Evolutionary conservation across 1,140 invertebrate genomes (phyloP).

Genomic region (Apocrypta bakeri): DNA sequence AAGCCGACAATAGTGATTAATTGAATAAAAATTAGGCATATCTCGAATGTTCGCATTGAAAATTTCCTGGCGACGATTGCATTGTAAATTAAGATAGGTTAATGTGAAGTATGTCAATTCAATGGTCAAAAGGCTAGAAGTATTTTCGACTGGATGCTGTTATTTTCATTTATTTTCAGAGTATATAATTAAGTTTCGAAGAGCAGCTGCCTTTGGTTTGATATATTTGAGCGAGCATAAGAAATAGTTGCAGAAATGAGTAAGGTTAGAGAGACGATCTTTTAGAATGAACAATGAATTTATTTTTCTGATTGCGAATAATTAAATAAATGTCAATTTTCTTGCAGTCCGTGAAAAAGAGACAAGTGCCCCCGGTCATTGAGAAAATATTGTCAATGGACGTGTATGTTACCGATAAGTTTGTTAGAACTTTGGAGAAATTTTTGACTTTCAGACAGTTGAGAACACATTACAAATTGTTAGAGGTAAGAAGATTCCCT

Average conservation of each 20-base stretch:
- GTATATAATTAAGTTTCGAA: not conserved
- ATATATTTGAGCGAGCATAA: not conserved
- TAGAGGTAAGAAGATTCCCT: conserved; percentile 77
- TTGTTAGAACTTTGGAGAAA: conserved; percentile 77
- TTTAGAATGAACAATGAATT: not conserved
- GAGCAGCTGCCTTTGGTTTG: not conserved
- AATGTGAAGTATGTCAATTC: not conserved
- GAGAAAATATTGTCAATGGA: conserved; percentile 78
- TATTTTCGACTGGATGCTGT: not conserved
- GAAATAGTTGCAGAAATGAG: conserved; percentile 17
- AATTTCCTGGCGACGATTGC: not conserved
- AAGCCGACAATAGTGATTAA: not conserved
- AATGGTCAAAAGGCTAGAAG: not conserved
- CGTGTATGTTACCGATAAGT: conserved; percentile 77
- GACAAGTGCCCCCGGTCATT: conserved; percentile 75
- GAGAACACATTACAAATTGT: conserved; percentile 78
- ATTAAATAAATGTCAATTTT: not conserved
- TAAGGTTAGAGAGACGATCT: conserved; percentile 30
- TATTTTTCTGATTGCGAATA: not conserved
- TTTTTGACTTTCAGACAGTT: conserved; percentile 77
- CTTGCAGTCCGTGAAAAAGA: conserved; percentile 66
- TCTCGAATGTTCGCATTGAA: not conserved
- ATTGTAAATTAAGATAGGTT: not conserved
- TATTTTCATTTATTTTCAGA: not conserved
- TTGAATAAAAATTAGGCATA: not conserved